phyloP scores from a whole-genome alignment of 2,888 invertebrate species.

The Coelopa pilipes region DNA sequence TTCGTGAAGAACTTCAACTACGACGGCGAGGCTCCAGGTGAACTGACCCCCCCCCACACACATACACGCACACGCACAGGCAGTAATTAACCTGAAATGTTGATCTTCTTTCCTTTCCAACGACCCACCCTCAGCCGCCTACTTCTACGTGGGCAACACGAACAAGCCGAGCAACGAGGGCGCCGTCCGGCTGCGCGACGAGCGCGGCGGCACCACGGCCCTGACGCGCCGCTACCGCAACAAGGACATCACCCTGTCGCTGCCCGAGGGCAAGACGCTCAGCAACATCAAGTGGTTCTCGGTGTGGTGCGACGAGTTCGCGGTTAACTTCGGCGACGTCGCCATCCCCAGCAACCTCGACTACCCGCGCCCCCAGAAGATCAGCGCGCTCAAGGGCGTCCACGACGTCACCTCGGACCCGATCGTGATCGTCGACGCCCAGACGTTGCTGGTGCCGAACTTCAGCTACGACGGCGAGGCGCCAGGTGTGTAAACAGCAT shows the following conservation, averaged over 20 bases:
- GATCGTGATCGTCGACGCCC: slow-evolving; percentile 91
- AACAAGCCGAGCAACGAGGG: slow-evolving; percentile 76
- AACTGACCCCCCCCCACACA: slow-evolving; percentile 44
- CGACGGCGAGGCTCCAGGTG: slow-evolving; percentile 91
- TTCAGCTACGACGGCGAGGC: slow-evolving; percentile 94
- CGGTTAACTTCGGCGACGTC: slow-evolving; percentile 91
- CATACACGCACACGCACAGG: not conserved
- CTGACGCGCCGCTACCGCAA: slow-evolving; percentile 80
- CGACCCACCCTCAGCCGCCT: slow-evolving; percentile 75
- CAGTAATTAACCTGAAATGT: not conserved
- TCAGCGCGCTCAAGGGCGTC: slow-evolving; percentile 79
- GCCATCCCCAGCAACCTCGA: slow-evolving; percentile 81
- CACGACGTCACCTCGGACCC: slow-evolving; percentile 88
- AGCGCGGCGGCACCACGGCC: slow-evolving; percentile 82
- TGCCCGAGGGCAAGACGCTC: slow-evolving; percentile 88
- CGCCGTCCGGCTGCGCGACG: slow-evolving; percentile 80
- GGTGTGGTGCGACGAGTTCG: slow-evolving; percentile 91
- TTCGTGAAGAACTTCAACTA: slow-evolving; percentile 89
- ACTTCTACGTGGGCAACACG: slow-evolving; percentile 86
- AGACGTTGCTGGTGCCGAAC: slow-evolving; percentile 89
- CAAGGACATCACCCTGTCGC: slow-evolving; percentile 83
- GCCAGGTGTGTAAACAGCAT: slow-evolving; percentile 82
- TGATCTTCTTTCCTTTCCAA: not conserved
- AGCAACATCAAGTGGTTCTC: slow-evolving; percentile 88
- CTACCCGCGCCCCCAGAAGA: slow-evolving; percentile 85